These are phyloP conservation scores for Anarhynchus alexandrinus DNA, from an alignment of 2,113 vertebrate genomes.

Conservation along the genomic window DNA sequence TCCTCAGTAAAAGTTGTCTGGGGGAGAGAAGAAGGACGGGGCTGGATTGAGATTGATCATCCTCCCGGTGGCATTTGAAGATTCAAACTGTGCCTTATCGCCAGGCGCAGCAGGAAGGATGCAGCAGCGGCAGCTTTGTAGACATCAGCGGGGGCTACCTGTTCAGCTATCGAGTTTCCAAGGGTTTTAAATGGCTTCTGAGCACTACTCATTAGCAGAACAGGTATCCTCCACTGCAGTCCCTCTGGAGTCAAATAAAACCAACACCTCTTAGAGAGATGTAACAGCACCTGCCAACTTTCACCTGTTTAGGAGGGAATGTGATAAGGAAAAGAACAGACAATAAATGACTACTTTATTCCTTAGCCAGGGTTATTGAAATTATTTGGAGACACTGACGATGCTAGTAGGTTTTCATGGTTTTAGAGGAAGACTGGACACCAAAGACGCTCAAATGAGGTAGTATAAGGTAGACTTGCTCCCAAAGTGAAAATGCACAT, in stretches of 20 bases:
- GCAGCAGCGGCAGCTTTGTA: not conserved
- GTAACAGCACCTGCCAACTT: not conserved
- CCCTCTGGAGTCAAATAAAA: not conserved
- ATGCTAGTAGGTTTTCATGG: not conserved
- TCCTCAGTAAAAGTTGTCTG: not conserved
- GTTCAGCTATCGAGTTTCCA: not conserved
- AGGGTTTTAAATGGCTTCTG: not conserved
- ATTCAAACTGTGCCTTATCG: conserved; percentile 29
- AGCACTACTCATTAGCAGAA: not conserved
- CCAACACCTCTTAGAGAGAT: not conserved
- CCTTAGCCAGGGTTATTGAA: not conserved
- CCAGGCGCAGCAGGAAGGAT: not conserved
- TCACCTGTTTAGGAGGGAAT: not conserved
- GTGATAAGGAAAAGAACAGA: not conserved
- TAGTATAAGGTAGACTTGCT: not conserved
- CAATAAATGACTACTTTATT: not conserved
- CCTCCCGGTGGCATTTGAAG: not conserved
- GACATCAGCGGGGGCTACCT: not conserved
- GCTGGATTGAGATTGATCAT: conserved; percentile 36
- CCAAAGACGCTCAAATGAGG: not conserved
- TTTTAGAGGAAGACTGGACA: not conserved
- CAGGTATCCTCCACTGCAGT: not conserved
- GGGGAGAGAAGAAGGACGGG: not conserved
- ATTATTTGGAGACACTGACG: fast-evolving
- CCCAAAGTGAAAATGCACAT: not conserved